phyloP scores from a whole-genome alignment of 2,888 invertebrate genomes.

The Xestia ashworthii region DNA sequence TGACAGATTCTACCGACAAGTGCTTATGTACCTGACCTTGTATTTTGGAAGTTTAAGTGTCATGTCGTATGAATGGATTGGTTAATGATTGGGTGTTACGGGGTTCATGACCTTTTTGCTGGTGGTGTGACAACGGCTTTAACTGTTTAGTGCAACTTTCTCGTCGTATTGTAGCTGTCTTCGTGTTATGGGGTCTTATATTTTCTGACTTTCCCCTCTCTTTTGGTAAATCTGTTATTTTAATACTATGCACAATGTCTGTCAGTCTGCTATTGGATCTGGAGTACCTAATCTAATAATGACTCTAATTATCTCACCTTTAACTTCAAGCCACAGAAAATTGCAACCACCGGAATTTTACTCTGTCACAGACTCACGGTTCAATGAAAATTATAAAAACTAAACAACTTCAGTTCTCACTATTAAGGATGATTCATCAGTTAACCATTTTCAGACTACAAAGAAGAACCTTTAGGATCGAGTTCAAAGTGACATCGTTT shows the following conservation, averaged over 20 bases:
- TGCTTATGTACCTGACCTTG: conserved; percentile 47
- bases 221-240: too few relatives aligned
- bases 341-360: neutral
- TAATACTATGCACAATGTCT: neutral
- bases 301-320: neutral
- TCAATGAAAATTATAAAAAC: neutral
- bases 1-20: conserved; percentile 43
- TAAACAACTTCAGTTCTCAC: neutral
- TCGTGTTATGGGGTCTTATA: neutral
- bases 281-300: neutral
- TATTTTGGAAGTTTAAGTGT: neutral
- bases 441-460: neutral
- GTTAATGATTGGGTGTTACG: neutral
- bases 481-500: conserved; percentile 6
- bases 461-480: neutral
- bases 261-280: neutral
- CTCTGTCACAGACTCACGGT: neutral
- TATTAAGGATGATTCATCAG: neutral
- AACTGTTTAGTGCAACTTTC: neutral
- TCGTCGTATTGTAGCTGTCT: neutral
- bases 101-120: neutral
- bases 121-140: neutral
- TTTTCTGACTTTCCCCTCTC: neutral
- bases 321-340: neutral
- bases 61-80: conserved; percentile 16